Evolutionary conservation across 2,113 vertebrate species (phyloP).

Genomic region (Heterochromis multidens): DNA sequence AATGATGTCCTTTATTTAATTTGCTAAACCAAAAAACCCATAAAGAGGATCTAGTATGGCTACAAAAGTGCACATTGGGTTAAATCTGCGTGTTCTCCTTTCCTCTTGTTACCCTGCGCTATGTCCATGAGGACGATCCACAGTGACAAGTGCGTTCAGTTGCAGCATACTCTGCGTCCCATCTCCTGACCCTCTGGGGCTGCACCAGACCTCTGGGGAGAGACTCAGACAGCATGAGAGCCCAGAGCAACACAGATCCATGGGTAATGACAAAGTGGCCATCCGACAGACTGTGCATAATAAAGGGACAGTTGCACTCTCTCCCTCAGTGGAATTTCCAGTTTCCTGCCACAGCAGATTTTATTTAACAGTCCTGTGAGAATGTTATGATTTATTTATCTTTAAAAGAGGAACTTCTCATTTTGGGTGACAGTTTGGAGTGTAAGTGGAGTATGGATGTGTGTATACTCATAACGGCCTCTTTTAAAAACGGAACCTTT

Average conservation of each 20-base stretch:
- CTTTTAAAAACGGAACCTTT: not conserved
- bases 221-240: slow-evolving; percentile 14
- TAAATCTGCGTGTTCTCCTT: not conserved
- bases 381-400: slow-evolving; percentile 42
- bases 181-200: slow-evolving; percentile 18
- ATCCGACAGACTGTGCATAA: slow-evolving; percentile 15
- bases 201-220: slow-evolving; percentile 30
- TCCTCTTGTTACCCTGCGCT: not conserved
- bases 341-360: slow-evolving; percentile 13
- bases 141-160: slow-evolving; percentile 47
- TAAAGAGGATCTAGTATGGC: not conserved
- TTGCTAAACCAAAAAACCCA: not conserved
- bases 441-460: not conserved
- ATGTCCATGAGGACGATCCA: slow-evolving; percentile 27
- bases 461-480: not conserved
- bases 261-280: slow-evolving; percentile 22
- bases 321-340: slow-evolving; percentile 31
- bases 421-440: slow-evolving; percentile 23
- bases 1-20: not conserved
- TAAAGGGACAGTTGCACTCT: slow-evolving; percentile 41
- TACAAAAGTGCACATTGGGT: not conserved
- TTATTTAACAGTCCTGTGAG: slow-evolving; percentile 43
- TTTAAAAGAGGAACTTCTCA: slow-evolving; percentile 30
- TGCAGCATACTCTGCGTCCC: slow-evolving; percentile 1
- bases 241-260: slow-evolving; percentile 20